Evolutionary conservation across 1,140 invertebrate species (phyloP).

Genomic region (Belonocnema kinseyi): DNA sequence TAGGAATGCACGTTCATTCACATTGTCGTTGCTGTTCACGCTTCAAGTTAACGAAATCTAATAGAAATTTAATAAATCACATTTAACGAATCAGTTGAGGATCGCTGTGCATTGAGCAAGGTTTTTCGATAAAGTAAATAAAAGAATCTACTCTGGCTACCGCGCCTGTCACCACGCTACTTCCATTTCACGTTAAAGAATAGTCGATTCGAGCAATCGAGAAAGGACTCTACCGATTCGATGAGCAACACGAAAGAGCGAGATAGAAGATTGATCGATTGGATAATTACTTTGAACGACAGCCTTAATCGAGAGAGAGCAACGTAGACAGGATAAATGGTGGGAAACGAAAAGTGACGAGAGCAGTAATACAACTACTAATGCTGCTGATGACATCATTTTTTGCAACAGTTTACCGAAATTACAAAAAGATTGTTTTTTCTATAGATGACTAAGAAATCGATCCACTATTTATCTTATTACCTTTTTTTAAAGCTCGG

Average conservation of each 20-base stretch:
- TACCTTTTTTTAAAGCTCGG: too few species aligned
- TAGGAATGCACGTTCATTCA: neutral
- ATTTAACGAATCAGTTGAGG: slow-evolving; percentile 6
- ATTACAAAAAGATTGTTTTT: too few species aligned
- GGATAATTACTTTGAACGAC: slow-evolving; percentile 65
- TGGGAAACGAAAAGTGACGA: slow-evolving; percentile 56
- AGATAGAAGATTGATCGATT: slow-evolving; percentile 58
- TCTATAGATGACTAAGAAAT: too few species aligned
- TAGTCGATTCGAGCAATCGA: slow-evolving; percentile 16
- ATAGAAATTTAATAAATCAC: neutral
- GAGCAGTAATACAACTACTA: neutral
- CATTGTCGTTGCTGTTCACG: neutral
- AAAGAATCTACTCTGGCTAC: neutral
- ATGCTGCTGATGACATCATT: neutral
- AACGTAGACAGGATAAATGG: slow-evolving; percentile 40
- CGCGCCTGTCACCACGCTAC: slow-evolving; percentile 9
- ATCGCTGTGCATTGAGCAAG: neutral
- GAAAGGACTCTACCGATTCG: slow-evolving; percentile 3
- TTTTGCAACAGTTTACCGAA: neutral
- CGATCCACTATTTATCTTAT: too few species aligned
- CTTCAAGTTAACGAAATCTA: neutral
- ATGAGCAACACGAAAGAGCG: slow-evolving; percentile 40
- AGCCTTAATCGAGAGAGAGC: slow-evolving; percentile 57
- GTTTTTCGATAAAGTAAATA: slow-evolving; percentile 10
- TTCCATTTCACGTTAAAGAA: slow-evolving; percentile 1